phyloP scores from a whole-genome alignment of 1,140 invertebrate genomes.

The Lineus longissimus region DNA sequence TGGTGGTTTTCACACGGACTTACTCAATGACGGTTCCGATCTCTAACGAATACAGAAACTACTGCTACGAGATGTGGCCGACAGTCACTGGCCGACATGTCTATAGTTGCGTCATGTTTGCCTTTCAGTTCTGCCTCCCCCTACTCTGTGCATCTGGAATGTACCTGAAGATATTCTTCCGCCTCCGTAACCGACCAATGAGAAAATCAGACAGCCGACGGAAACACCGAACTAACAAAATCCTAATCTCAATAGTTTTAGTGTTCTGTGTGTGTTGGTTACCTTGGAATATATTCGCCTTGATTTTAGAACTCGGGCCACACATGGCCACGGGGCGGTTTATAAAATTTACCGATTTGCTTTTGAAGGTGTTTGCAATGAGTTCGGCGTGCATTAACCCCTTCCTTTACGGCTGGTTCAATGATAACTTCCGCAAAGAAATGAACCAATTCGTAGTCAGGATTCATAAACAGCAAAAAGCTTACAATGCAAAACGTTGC shows the following conservation, averaged over 20 bases:
- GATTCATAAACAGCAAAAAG: not conserved
- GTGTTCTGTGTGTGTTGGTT: conserved; percentile 83
- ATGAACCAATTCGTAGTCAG: conserved; percentile 23
- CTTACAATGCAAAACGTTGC: not conserved
- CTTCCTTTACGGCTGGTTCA: conserved; percentile 69
- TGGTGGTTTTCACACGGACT: conserved; percentile 39
- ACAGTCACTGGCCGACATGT: conserved; percentile 20
- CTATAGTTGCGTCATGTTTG: conserved; percentile 40
- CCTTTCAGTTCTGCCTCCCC: conserved; percentile 46
- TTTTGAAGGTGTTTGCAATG: conserved; percentile 58
- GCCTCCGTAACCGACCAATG: conserved; percentile 36
- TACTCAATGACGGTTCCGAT: conserved; percentile 24
- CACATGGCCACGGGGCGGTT: conserved; percentile 28
- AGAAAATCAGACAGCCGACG: conserved; percentile 51
- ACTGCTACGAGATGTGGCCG: conserved; percentile 46
- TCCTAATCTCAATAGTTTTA: conserved; percentile 93
- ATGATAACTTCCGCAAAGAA: conserved; percentile 56
- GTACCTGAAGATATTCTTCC: conserved; percentile 42
- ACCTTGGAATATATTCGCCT: conserved; percentile 46
- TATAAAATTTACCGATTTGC: conserved; percentile 40
- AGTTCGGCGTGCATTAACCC: conserved; percentile 81
- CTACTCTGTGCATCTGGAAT: conserved; percentile 36
- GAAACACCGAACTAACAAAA: conserved; percentile 72
- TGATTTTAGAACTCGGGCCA: conserved; percentile 38
- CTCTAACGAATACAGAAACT: conserved; percentile 25